Evolutionary conservation across 1,140 invertebrate genomes (phyloP).

Genomic region (Drosophila triauraria): DNA sequence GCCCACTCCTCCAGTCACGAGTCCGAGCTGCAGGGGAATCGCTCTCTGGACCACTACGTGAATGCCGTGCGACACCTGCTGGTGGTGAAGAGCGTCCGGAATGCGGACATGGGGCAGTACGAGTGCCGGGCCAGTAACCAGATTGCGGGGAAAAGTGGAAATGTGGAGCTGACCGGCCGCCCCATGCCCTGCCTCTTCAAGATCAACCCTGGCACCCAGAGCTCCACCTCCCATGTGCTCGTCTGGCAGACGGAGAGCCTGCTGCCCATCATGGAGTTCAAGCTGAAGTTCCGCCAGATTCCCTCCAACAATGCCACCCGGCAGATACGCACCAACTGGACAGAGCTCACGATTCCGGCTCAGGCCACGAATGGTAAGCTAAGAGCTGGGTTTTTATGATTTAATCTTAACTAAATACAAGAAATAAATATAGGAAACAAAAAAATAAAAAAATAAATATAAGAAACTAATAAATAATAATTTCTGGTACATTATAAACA

Average conservation of each 20-base stretch:
- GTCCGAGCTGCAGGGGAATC: slow-evolving; percentile 60
- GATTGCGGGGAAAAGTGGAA: slow-evolving; percentile 87
- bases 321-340: slow-evolving; percentile 86
- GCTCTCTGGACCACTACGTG: slow-evolving; percentile 59
- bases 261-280: slow-evolving; percentile 89
- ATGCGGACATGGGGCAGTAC: slow-evolving; percentile 91
- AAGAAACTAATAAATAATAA: no score
- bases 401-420: background rate
- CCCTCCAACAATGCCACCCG: slow-evolving; percentile 70
- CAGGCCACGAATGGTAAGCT: slow-evolving; percentile 85
- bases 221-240: slow-evolving; percentile 86
- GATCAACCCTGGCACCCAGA: slow-evolving; percentile 84
- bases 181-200: slow-evolving; percentile 88
- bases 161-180: slow-evolving; percentile 86
- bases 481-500: no score
- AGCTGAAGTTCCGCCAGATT: slow-evolving; percentile 87
- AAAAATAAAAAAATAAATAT: no score
- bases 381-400: background rate
- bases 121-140: slow-evolving; percentile 91
- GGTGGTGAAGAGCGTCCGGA: slow-evolving; percentile 89
- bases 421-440: background rate
- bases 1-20: slow-evolving; percentile 86
- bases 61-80: slow-evolving; percentile 87
- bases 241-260: slow-evolving; percentile 91
- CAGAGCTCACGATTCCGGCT: slow-evolving; percentile 88